A percentile compares a stretch with the other conserved stretches of the same genome.
phyloP scores from a whole-genome alignment of 2,888 invertebrate species.

The Hydroisotoma schaefferi region DNA sequence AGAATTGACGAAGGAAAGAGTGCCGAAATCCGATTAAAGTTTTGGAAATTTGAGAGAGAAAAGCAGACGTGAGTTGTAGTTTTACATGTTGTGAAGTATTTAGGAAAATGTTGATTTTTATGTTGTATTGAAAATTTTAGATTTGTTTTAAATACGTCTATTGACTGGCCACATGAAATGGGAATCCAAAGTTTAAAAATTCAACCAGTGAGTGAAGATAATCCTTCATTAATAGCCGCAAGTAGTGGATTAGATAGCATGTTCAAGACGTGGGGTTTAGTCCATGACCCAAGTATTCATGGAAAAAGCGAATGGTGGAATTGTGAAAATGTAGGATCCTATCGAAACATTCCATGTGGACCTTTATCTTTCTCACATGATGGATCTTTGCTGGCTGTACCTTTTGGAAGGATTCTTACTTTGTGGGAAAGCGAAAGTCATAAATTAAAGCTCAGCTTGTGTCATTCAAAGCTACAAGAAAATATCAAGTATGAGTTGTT shows the following conservation, averaged over 20 bases:
- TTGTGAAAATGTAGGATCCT: constrained; percentile 63
- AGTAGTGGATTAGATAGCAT: constrained; percentile 66
- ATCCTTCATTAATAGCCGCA: constrained; percentile 57
- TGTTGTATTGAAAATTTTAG: constrained; percentile 52
- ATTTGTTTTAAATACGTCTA: constrained; percentile 66
- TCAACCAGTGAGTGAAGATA: constrained; percentile 54
- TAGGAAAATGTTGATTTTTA: background rate
- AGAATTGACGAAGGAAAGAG: constrained; percentile 56
- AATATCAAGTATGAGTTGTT: constrained; percentile 52
- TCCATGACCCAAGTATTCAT: constrained; percentile 57
- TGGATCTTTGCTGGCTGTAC: constrained; percentile 70
- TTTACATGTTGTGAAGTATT: background rate
- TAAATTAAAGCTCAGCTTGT: constrained; percentile 60
- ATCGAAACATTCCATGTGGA: constrained; percentile 59
- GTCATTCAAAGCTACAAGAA: constrained; percentile 52
- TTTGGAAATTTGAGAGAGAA: constrained; percentile 64
- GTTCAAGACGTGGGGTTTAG: constrained; percentile 68
- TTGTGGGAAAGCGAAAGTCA: constrained; percentile 64
- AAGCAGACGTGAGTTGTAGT: constrained; percentile 57
- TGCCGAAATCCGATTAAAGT: constrained; percentile 68
- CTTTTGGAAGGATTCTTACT: constrained; percentile 65
- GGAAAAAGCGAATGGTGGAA: constrained; percentile 63
- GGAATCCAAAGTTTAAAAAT: constrained; percentile 62
- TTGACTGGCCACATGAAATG: constrained; percentile 68
- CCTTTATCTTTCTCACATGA: constrained; percentile 67